phyloP scores from a whole-genome alignment of 2,888 invertebrate species.

The Nasonovia ribisnigri region DNA sequence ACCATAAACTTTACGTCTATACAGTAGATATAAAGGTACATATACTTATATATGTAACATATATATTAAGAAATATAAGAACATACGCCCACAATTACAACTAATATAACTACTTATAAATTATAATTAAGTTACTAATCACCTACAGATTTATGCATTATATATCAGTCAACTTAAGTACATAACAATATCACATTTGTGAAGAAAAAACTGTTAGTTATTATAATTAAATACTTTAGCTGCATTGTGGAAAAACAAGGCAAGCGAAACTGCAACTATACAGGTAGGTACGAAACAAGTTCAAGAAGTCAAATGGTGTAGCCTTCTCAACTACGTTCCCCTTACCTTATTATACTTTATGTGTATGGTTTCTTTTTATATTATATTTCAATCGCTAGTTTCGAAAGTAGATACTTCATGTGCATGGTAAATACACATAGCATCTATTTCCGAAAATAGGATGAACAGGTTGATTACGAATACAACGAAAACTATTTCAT shows the following conservation, averaged over 20 bases:
- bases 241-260: neutral
- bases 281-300: neutral
- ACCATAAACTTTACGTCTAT: neutral
- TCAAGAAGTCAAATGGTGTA: neutral
- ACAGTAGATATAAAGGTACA: neutral
- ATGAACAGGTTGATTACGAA: neutral
- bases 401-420: neutral
- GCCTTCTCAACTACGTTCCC: neutral
- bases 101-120: neutral
- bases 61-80: neutral
- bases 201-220: neutral
- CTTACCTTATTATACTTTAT: neutral
- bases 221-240: neutral
- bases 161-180: neutral
- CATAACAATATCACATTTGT: neutral
- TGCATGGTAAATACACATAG: neutral
- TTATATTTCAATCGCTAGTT: conserved; percentile 21
- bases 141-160: neutral
- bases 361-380: conserved; percentile 17
- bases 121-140: neutral
- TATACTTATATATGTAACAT: too few species aligned
- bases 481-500: neutral
- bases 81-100: neutral
- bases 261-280: neutral
- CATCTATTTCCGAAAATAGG: neutral